Base-by-base conservation (phyloP, 2,113 vertebrate genomes). In the Mesocricetus auratus region DNA sequence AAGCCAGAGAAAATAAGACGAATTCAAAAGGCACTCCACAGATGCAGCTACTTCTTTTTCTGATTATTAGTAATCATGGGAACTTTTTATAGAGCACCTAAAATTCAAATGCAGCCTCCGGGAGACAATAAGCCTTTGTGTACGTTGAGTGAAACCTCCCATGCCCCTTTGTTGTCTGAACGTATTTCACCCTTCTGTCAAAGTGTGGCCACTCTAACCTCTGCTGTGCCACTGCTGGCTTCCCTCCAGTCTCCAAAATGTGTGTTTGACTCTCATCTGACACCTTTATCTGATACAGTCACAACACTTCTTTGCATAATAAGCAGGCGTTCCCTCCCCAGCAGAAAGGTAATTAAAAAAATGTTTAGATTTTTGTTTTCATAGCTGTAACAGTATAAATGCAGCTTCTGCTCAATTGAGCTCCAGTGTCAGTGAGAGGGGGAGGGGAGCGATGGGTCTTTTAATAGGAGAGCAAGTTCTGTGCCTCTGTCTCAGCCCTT, bases 401-500 rank as follows among this genome's bases (percentile, higher is more conserved):
- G 95, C 95, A 98, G 98, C 98, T 98, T 98, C 97, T 98, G 97
- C 98, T 98, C 98, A 98, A 98, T 98, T 98, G 98, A 98, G 95
- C 95, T 62, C 92, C 12, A 22, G 91, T 90, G 95, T 97, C 96
- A 87, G 81, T 0, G 2, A 53, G 92, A n/a, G 50, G 91, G 93
- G 96, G 71, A 69, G 45, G 69, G 92, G 73, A 95, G 86, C 89
- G 45, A 86, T 62, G 94, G 31, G 33, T 74, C 75, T 92, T 83
- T 64, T 62, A 50, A 96, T 53, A 78, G 95, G 95, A 94, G 95
- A 94, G 1, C 29, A 64, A 66, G 77, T 87, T 97, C 98, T 89
- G 79, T 94, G 87, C 94, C 94, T 92, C 17, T 75, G 16, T 64
- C 19, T 97, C 93, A 82, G 93, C 98, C 90, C 68, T 33, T 39